Conservation (phyloP, 2,888 invertebrate genomes). For the Ichneumoninae sp. region DNA sequence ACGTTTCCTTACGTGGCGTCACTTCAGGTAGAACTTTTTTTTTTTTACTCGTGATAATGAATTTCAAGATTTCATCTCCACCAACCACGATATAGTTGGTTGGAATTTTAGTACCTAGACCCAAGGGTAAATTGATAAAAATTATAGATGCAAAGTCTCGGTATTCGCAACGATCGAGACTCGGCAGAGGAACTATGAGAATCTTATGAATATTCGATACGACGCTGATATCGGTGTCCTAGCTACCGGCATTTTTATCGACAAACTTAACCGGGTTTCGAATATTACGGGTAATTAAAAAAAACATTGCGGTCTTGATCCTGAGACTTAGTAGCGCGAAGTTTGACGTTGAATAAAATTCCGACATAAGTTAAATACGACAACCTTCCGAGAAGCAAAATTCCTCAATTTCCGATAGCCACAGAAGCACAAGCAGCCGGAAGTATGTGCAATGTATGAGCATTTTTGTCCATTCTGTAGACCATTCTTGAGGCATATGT, state of each 20-base stretch:
- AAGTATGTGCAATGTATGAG: not conserved
- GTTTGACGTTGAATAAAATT: not conserved
- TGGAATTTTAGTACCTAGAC: not conserved
- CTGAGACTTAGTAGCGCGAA: not conserved
- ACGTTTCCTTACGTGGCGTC: too few relatives aligned
- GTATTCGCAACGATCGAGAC: not conserved
- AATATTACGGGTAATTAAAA: not conserved
- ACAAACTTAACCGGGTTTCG: not conserved
- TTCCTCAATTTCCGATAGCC: not conserved
- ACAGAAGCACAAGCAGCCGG: not conserved
- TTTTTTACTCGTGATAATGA: too few relatives aligned
- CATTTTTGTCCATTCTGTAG: not conserved
- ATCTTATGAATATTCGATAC: not conserved
- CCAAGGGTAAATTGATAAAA: not conserved
- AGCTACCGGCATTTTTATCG: not conserved
- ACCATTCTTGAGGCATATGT: too few relatives aligned
- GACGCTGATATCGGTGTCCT: not conserved
- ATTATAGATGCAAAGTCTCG: not conserved
- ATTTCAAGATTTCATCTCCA: too few relatives aligned
- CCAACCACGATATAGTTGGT: not conserved
- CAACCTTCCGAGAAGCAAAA: not conserved
- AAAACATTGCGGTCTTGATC: not conserved
- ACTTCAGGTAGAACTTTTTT: too few relatives aligned
- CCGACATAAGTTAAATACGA: not conserved
- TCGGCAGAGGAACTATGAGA: not conserved